phyloP scores from a whole-genome alignment of 2,888 invertebrate species.

The Ophion ventricosus region DNA sequence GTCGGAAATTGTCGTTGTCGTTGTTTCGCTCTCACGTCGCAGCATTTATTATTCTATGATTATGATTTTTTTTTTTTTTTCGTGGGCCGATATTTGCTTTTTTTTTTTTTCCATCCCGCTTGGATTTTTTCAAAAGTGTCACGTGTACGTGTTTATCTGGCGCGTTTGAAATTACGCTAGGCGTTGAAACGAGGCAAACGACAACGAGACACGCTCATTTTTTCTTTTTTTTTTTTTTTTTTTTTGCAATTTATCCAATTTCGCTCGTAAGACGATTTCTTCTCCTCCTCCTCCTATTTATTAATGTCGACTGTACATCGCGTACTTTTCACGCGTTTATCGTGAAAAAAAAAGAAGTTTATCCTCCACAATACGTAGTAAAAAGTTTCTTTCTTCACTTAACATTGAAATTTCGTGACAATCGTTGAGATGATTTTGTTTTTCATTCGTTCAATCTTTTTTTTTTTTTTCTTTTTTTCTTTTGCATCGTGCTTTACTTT shows the following conservation, averaged over 20 bases:
- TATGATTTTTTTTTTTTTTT: constrained; percentile 57
- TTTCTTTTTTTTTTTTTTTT: too few species aligned
- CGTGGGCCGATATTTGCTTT: constrained; percentile 39
- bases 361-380: constrained; percentile 68
- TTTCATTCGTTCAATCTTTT: constrained; percentile 41
- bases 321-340: constrained; percentile 15
- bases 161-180: constrained; percentile 47
- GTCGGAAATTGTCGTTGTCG: constrained; percentile 31
- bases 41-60: constrained; percentile 54
- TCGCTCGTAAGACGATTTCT: not conserved
- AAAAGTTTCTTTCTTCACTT: constrained; percentile 63
- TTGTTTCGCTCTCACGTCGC: constrained; percentile 18
- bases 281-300: not conserved
- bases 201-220: constrained; percentile 41
- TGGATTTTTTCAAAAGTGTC: too few species aligned
- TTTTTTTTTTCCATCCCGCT: too few species aligned
- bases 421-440: constrained; percentile 47
- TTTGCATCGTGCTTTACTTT: constrained; percentile 17
- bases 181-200: constrained; percentile 34
- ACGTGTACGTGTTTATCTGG: constrained; percentile 56
- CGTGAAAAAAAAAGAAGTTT: constrained; percentile 49
- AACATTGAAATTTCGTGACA: constrained; percentile 50
- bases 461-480: constrained; percentile 39
- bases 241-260: not conserved
- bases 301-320: constrained; percentile 11